Base-by-base conservation (phyloP, 2,797 vertebrate genomes). In the Gambusia yucatana region DNA sequence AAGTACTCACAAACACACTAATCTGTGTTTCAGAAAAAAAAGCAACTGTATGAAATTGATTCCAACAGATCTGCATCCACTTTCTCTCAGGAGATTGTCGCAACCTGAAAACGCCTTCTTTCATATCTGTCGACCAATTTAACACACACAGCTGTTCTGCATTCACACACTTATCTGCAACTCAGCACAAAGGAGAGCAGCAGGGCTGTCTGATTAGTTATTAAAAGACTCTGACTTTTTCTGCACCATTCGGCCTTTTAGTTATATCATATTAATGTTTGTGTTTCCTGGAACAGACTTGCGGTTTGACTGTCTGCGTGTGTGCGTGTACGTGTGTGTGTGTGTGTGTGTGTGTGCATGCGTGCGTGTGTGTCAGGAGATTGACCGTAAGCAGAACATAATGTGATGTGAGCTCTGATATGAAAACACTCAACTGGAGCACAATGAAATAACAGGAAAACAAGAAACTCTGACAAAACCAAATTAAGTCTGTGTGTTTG, bases 401-500 rank as follows among this genome's bases (percentile, higher is more conserved):
- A 92, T 87, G 83, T 52, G 87, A 91, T 91, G 84, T 82, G 91
- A 90, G 84, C 77, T 22, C 86, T 82, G 87, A 91, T 92, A 92
- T 90, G 86, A 92, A 89, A 91, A 91, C 86, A 83, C 87, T 89
- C 85, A 83, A 79, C 87, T 89, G 30, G 22, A 77, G 80, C 59
- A 3, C 88, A 88, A 83, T 87, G 85, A 88, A 93, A 90, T 87
- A 86, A 90, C 81, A 81, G 82, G 80, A 92, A 90, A 90, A 91
- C 87, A 89, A 91, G 91, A 86, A 90, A 91, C 78, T 84, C 84
- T 84, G 82, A 90, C 80, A 87, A 90, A 92, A 91, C 83, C 82
- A 91, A 93, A 93, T 94, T 82, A 93, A 91, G 88, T 89, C 86
- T 87, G 87, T 71, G 43, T 92, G 91, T 91, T 92, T 76, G 71